Percentiles rank a stretch among this genome's conserved stretches.
Evolutionary conservation across 1,140 invertebrate genomes (phyloP).

Genomic region (Tyrophagus putrescentiae): DNA sequence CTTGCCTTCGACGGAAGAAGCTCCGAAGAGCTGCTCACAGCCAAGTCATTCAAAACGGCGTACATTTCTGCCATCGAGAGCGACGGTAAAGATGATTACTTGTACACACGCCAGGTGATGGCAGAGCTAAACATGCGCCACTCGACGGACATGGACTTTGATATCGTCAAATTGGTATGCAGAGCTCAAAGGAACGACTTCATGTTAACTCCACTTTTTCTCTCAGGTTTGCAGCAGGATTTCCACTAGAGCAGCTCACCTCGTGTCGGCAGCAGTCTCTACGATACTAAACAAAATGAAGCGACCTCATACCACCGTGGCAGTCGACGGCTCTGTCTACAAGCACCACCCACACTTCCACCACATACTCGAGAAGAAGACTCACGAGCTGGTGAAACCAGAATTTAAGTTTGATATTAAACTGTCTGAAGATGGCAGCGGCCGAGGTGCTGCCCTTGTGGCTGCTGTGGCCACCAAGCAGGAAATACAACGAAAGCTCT

Average conservation of each 20-base stretch:
- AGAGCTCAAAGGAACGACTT: too few relatives aligned
- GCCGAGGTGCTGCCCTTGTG: slow-evolving; percentile 88
- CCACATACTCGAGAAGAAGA: slow-evolving; percentile 81
- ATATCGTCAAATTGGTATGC: slow-evolving; percentile 62
- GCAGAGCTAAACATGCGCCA: slow-evolving; percentile 55
- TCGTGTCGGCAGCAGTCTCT: slow-evolving; percentile 63
- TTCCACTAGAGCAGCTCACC: slow-evolving; percentile 72
- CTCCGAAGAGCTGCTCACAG: slow-evolving; percentile 38
- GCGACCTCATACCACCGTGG: slow-evolving; percentile 74
- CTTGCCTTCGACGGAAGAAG: slow-evolving; percentile 56
- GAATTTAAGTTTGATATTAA: slow-evolving; percentile 69
- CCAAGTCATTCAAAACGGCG: slow-evolving; percentile 51
- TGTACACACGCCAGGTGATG: slow-evolving; percentile 13
- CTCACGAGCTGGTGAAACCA: slow-evolving; percentile 52
- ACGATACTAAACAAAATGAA: slow-evolving; percentile 52
- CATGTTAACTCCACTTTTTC: too few relatives aligned
- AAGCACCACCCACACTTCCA: slow-evolving; percentile 95
- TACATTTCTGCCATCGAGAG: slow-evolving; percentile 96
- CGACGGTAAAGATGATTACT: slow-evolving; percentile 32
- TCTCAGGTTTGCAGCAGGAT: slow-evolving; percentile 70
- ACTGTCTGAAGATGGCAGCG: slow-evolving; percentile 95
- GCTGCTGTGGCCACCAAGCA: slow-evolving; percentile 65
- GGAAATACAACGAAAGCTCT: slow-evolving; percentile 26
- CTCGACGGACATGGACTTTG: slow-evolving; percentile 68
- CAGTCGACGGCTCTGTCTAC: slow-evolving; percentile 95